Evolutionary conservation across 2,888 invertebrate genomes (phyloP).

Genomic region (Zhuqinia jingwanae): DNA sequence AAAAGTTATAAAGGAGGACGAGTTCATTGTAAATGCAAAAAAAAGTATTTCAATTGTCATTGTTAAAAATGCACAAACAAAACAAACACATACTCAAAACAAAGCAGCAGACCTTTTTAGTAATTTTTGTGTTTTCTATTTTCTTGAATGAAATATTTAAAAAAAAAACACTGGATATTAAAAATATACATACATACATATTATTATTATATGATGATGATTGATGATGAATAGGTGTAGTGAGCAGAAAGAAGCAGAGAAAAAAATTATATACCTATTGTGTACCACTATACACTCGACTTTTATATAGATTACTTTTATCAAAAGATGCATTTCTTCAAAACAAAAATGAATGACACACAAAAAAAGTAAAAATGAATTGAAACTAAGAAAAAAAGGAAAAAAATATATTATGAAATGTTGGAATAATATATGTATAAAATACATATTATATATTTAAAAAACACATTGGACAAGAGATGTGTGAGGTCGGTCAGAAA

Average conservation of each 20-base stretch:
- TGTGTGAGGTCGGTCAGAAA: neutral
- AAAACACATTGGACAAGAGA: neutral
- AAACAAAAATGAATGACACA: neutral
- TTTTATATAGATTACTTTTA: neutral
- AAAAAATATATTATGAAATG: neutral
- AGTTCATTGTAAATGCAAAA: no score
- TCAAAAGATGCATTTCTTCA: neutral
- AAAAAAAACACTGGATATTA: neutral
- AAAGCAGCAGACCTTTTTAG: no score
- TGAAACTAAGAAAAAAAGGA: neutral
- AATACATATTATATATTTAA: no score
- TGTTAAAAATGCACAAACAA: neutral
- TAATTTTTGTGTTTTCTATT: no score
- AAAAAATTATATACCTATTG: neutral
- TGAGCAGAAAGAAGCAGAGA: neutral
- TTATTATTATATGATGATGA: neutral
- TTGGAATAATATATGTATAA: no score
- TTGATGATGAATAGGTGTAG: no score
- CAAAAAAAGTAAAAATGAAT: no score
- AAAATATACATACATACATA: slow-evolving; percentile 13
- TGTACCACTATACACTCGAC: no score
- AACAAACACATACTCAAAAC: no score
- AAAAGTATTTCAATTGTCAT: neutral
- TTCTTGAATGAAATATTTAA: neutral
- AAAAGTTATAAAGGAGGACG: neutral